A percentile compares a stretch with the other conserved stretches of the same genome.
phyloP scores from a whole-genome alignment of 2,888 invertebrate genomes.

The Omphaloscelis lunosa region DNA sequence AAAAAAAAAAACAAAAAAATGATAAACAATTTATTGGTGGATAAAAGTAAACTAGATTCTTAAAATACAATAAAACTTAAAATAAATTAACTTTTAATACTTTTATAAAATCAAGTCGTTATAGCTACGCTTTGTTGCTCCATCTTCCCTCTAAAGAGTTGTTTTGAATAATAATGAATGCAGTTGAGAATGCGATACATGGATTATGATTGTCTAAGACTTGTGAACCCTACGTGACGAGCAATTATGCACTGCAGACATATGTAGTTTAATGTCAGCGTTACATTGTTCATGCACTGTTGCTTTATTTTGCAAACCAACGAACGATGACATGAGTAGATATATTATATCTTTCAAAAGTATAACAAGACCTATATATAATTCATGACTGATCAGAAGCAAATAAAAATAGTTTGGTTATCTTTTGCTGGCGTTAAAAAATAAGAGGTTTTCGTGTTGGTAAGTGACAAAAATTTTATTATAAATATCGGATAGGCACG shows the following conservation, averaged over 20 bases:
- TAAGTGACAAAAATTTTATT: neutral
- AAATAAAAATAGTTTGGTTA: neutral
- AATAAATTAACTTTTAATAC: neutral
- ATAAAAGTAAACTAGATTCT: neutral
- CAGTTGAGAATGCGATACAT: neutral
- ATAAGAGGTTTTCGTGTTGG: neutral
- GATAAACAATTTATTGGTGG: too few relatives aligned
- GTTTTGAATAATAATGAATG: slow-evolving; percentile 32
- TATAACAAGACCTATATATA: slow-evolving; percentile 2
- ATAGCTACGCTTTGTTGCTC: neutral
- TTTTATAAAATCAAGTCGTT: slow-evolving; percentile 10
- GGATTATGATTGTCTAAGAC: slow-evolving; percentile 11
- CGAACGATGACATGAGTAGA: slow-evolving; percentile 1
- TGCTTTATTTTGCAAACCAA: slow-evolving; percentile 14
- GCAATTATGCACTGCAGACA: slow-evolving; percentile 37
- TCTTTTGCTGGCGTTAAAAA: neutral
- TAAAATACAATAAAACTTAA: neutral
- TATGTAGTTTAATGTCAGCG: slow-evolving; percentile 30
- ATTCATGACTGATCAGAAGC: neutral
- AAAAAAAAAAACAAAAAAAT: too few relatives aligned
- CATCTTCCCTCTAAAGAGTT: neutral
- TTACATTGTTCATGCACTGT: slow-evolving; percentile 27
- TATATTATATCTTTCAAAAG: neutral
- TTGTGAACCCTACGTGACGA: slow-evolving; percentile 40
- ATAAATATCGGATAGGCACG: neutral